A percentile compares a stretch with the other conserved stretches of the same genome.
These are phyloP conservation scores for Euura saliciscinereae DNA, from an alignment of 1,140 invertebrate genomes.

Conservation along the genomic window DNA sequence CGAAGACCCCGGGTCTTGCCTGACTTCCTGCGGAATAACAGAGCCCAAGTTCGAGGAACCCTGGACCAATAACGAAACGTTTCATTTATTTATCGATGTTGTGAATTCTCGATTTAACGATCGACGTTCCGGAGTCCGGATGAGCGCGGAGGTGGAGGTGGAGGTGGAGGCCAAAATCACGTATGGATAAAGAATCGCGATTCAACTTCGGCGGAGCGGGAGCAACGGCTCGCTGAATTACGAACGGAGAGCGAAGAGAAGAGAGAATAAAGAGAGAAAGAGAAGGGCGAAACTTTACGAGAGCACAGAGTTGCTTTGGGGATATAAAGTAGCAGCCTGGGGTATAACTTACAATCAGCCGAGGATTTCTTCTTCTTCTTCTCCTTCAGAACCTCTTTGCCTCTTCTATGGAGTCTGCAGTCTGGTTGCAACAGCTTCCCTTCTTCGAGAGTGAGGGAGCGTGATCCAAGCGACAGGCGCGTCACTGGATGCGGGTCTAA, in stretches of 20 bases:
- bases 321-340: slow-evolving; percentile 58
- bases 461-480: background rate
- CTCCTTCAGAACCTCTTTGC: slow-evolving; percentile 28
- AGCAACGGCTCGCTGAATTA: background rate
- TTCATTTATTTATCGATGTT: no score
- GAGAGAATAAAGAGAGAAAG: background rate
- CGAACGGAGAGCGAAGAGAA: background rate
- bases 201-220: background rate
- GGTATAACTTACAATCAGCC: slow-evolving; percentile 62
- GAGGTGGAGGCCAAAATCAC: no score
- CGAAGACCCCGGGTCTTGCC: no score
- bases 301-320: slow-evolving; percentile 56
- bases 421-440: background rate
- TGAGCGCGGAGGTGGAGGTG: no score
- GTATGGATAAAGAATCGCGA: background rate
- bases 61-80: no score
- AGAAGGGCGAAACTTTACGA: slow-evolving; percentile 53
- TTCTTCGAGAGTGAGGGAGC: background rate
- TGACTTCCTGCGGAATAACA: background rate
- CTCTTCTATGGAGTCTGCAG: slow-evolving; percentile 17
- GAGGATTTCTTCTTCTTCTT: slow-evolving; percentile 31
- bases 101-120: no score
- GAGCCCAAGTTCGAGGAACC: background rate
- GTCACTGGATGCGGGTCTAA: background rate
- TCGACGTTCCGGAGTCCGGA: no score